phyloP scores from a whole-genome alignment of 2,113 vertebrate species.

The Microtus ochrogaster region DNA sequence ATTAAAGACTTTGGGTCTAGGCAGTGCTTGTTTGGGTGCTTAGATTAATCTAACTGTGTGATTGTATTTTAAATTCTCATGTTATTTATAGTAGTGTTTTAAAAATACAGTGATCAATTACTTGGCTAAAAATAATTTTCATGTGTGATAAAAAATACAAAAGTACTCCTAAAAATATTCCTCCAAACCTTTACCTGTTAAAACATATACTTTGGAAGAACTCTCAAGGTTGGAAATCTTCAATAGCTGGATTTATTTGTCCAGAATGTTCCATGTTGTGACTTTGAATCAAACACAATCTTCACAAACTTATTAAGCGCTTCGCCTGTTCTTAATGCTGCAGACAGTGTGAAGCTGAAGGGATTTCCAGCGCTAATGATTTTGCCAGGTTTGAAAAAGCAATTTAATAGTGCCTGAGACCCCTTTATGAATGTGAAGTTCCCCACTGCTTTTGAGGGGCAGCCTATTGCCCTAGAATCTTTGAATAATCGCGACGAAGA shows the following conservation, averaged over 20 bases:
- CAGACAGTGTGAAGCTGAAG: constrained; percentile 55
- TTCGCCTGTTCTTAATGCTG: constrained; percentile 65
- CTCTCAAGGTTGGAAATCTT: constrained; percentile 65
- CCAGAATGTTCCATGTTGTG: constrained; percentile 58
- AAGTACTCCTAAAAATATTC: constrained; percentile 28
- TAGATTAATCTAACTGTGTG: not conserved
- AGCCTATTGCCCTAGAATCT: constrained; percentile 53
- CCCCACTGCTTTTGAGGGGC: constrained; percentile 67
- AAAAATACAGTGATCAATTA: constrained; percentile 25
- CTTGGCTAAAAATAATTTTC: constrained; percentile 59
- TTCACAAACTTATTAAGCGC: constrained; percentile 69
- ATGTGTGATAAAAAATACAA: constrained; percentile 49
- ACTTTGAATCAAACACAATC: constrained; percentile 63
- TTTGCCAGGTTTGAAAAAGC: constrained; percentile 62
- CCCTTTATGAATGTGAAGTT: constrained; percentile 41
- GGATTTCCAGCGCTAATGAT: constrained; percentile 52
- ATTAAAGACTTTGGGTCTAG: not conserved
- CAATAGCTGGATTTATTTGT: constrained; percentile 74
- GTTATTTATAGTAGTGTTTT: not conserved
- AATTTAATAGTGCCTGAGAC: constrained; percentile 48
- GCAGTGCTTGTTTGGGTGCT: not conserved
- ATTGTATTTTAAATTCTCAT: not conserved
- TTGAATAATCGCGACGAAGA: constrained; percentile 65
- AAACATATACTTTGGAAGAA: not conserved
- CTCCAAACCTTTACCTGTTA: constrained; percentile 38